Percentiles rank a stretch among this genome's conserved stretches.
Evolutionary conservation across 2,888 invertebrate genomes (phyloP).

Genomic region (Dromius quadrimaculatus): DNA sequence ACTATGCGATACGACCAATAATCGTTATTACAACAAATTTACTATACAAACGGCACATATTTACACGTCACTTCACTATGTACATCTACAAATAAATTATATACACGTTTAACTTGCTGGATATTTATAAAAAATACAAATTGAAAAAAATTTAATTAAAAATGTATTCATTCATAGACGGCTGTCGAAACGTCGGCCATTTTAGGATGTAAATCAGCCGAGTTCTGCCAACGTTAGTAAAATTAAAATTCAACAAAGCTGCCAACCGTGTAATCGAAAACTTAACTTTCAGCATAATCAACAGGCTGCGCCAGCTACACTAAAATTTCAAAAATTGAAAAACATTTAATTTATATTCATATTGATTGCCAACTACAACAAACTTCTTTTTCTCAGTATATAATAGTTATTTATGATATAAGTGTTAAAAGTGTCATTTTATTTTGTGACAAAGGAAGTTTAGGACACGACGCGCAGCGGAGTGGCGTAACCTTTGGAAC

Average conservation of each 20-base stretch:
- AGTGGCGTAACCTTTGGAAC: too few relatives aligned
- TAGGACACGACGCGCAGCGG: too few relatives aligned
- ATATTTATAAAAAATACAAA: slow-evolving; percentile 53
- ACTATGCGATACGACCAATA: slow-evolving; percentile 56
- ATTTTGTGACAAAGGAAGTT: too few relatives aligned
- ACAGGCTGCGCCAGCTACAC: slow-evolving; percentile 13
- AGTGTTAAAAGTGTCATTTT: too few relatives aligned
- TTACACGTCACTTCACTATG: slow-evolving; percentile 50
- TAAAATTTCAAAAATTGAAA: too few relatives aligned
- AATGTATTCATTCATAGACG: slow-evolving; percentile 52
- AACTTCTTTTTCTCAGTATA: too few relatives aligned
- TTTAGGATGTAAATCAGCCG: slow-evolving; percentile 50
- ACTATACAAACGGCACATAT: slow-evolving; percentile 50
- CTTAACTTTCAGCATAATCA: background rate
- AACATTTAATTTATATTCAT: too few relatives aligned
- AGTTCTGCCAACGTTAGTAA: slow-evolving; percentile 37
- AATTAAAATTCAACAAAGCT: background rate
- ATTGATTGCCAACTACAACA: too few relatives aligned
- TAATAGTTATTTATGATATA: too few relatives aligned
- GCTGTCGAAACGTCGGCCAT: slow-evolving; percentile 52
- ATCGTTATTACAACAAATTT: slow-evolving; percentile 46
- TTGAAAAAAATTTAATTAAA: slow-evolving; percentile 53
- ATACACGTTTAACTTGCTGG: slow-evolving; percentile 46
- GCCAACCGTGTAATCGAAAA: slow-evolving; percentile 2
- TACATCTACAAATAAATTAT: slow-evolving; percentile 48